phyloP scores from a whole-genome alignment of 1,140 invertebrate genomes.

The Babylonia areolata region DNA sequence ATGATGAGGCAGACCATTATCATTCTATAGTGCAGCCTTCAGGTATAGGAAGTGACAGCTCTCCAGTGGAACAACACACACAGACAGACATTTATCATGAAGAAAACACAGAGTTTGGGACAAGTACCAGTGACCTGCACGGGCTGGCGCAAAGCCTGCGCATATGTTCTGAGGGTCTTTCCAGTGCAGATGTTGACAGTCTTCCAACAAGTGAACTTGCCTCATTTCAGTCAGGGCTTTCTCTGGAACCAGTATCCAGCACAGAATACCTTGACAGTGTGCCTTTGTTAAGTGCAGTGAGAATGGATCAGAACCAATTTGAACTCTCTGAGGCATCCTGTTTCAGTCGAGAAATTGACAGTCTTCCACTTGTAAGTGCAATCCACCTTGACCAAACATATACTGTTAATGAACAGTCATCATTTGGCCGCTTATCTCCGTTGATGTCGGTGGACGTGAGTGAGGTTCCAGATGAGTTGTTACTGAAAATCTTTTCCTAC shows the following conservation, averaged over 20 bases:
- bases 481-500: conserved; percentile 46
- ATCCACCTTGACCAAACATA: background rate
- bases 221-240: background rate
- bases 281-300: background rate
- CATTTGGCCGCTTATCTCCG: background rate
- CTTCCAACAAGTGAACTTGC: background rate
- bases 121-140: background rate
- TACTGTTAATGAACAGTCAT: background rate
- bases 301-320: background rate
- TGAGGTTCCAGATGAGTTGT: conserved; percentile 41
- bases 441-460: background rate
- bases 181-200: background rate
- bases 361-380: background rate
- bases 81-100: background rate
- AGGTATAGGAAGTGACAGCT: background rate
- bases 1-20: no score
- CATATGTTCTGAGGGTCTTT: background rate
- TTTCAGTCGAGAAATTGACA: background rate
- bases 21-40: background rate
- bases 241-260: background rate
- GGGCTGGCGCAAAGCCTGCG: background rate
- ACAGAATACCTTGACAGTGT: background rate
- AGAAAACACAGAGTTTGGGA: background rate
- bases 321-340: background rate
- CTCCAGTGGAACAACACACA: background rate